These are phyloP conservation scores for Sympetrum striolatum DNA, from an alignment of 2,888 invertebrate genomes.

Conservation along the genomic window DNA sequence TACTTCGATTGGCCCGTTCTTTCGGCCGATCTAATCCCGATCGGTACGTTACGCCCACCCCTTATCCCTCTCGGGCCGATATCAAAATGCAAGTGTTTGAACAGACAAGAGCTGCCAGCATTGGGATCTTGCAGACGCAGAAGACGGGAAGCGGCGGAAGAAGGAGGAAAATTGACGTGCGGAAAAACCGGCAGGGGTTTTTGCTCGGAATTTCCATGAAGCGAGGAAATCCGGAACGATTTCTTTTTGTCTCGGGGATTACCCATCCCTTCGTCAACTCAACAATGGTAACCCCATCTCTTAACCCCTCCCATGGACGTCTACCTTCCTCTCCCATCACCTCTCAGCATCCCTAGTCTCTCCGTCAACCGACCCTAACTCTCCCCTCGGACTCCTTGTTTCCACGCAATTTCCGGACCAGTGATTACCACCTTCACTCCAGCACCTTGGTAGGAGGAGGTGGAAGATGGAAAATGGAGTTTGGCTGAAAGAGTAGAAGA, in stretches of 20 bases:
- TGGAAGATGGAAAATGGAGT: background rate
- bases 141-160: background rate
- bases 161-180: background rate
- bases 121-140: background rate
- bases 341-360: background rate
- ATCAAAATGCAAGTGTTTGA: background rate
- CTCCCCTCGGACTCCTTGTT: slow-evolving; percentile 1
- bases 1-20: background rate
- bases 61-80: background rate
- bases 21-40: background rate
- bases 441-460: background rate
- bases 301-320: background rate
- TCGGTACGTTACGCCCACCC: background rate
- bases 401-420: slow-evolving; percentile 36
- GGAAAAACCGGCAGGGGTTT: background rate
- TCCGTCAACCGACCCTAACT: background rate
- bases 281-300: slow-evolving; percentile 10
- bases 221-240: background rate
- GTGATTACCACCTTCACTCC: slow-evolving; percentile 36
- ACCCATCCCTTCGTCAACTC: background rate
- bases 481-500: background rate
- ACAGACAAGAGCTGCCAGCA: background rate
- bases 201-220: background rate
- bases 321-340: background rate
- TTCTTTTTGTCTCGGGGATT: background rate